Conservation (phyloP, 2,888 invertebrate genomes). For the Agrilus mali region DNA sequence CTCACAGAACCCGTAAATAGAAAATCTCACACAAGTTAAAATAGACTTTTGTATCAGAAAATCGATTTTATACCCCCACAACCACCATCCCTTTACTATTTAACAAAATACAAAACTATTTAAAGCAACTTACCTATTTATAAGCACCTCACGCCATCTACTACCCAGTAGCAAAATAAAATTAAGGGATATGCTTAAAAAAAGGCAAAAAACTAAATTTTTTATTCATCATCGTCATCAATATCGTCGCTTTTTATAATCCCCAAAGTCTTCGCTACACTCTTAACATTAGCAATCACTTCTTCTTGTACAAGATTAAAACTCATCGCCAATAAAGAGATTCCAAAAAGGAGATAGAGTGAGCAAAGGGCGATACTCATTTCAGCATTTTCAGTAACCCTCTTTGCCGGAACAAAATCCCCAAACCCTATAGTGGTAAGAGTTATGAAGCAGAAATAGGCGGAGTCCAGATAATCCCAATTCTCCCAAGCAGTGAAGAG, state of each 20-base stretch:
- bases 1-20: too few species aligned
- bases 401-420: slow-evolving; percentile 80
- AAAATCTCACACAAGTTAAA: too few species aligned
- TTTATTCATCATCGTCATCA: slow-evolving; percentile 42
- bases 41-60: too few species aligned
- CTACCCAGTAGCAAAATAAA: not conserved
- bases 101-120: too few species aligned
- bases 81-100: too few species aligned
- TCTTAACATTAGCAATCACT: slow-evolving; percentile 78
- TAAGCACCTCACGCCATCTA: too few species aligned
- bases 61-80: too few species aligned
- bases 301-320: slow-evolving; percentile 94
- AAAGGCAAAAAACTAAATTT: not conserved
- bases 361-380: slow-evolving; percentile 76
- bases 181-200: not conserved
- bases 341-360: slow-evolving; percentile 85
- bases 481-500: slow-evolving; percentile 76
- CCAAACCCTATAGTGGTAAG: slow-evolving; percentile 89
- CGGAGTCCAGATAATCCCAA: slow-evolving; percentile 78
- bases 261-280: slow-evolving; percentile 73
- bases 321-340: slow-evolving; percentile 89
- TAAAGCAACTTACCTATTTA: too few species aligned
- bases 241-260: slow-evolving; percentile 67
- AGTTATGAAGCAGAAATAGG: slow-evolving; percentile 90
- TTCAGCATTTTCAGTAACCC: slow-evolving; percentile 38